Evolutionary conservation across 35 echinoderm and acorn worm genomes (phyloP), one percentile per base, ranked within the genome.

Genomic region (Patiria miniata): DNA sequence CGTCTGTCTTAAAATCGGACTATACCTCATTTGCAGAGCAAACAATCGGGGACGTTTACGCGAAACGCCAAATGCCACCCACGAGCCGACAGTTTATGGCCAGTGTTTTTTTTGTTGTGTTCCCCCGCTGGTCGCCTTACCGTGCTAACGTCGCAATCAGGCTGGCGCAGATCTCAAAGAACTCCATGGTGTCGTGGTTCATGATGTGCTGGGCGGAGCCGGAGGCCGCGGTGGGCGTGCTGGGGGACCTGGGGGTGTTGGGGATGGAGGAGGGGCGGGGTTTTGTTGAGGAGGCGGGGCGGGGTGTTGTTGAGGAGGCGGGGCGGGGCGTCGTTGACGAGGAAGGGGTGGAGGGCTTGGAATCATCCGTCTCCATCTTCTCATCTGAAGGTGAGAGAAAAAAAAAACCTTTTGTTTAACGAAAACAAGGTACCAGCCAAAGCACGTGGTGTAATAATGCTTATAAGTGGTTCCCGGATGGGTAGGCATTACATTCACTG

Each of bases 131-230:
- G 57, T 26, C 19, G 19, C 19, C 50, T 87, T 87, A 99, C 78
- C 93, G 87, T 15, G 96, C 96, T 29, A 99, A 61, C 1, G 96
- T 94, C 1, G 93, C 93, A 12, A 99, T 99, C 19, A 99, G 77
- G 81, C 93, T 99, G 36, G 96, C 96, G 84, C 96, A 99, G 89
- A 99, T 92, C 56, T 99, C 96, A 90, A 99, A 99, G 85, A 99
- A 99, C 44, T 99, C 96, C 89, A 99, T 89, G 5, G 96, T 99
- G 76, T 94, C 89, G 51, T 94, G 93, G 16, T 87, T 86, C 86
- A 84, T 93, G 40, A 68, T 68, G n/a, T n/a, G n/a, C n/a, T n/a
- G n/a, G n/a, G n/a, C n/a, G n/a, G n/a, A n/a, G 22, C 68, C 47
- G 8, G 91, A 88, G 14, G 92, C 85, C 0, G 88, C 73, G 32